These are phyloP conservation scores for Drosophila simulans DNA, from an alignment of 1,140 invertebrate genomes.

Conservation along the genomic window DNA sequence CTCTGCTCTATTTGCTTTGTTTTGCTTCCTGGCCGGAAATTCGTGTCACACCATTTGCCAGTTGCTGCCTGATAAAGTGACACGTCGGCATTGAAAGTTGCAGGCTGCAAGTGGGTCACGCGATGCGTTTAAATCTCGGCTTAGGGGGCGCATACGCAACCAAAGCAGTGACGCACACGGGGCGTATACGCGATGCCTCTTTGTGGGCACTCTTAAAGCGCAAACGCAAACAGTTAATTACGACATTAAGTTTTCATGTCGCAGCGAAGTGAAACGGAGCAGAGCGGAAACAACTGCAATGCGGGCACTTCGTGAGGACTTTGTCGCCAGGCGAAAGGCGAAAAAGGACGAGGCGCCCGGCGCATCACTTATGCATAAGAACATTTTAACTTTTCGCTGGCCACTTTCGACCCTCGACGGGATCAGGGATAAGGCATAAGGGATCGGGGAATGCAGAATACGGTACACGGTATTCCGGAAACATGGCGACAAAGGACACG, in stretches of 20 bases:
- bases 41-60: slow-evolving; percentile 66
- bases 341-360: slow-evolving; percentile 30
- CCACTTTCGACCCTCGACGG: slow-evolving; percentile 62
- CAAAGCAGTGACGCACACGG: slow-evolving; percentile 15
- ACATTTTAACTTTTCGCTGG: slow-evolving; percentile 80
- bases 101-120: slow-evolving; percentile 55
- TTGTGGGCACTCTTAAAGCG: slow-evolving; percentile 53
- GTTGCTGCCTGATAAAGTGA: slow-evolving; percentile 57
- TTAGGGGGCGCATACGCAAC: slow-evolving; percentile 54
- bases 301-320: slow-evolving; percentile 74
- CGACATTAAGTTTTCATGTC: slow-evolving; percentile 80
- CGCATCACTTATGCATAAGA: slow-evolving; percentile 80
- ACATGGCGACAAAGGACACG: background rate
- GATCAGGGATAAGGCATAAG: background rate
- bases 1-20: slow-evolving; percentile 42
- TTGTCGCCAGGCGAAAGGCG: slow-evolving; percentile 53
- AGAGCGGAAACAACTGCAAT: slow-evolving; percentile 75
- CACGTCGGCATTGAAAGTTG: slow-evolving; percentile 27
- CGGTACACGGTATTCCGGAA: background rate
- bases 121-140: slow-evolving; percentile 48
- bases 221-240: slow-evolving; percentile 82
- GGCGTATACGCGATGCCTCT: slow-evolving; percentile 56
- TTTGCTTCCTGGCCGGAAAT: slow-evolving; percentile 44
- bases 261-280: slow-evolving; percentile 34
- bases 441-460: slow-evolving; percentile 1